Evolutionary conservation across 2,888 invertebrate species (phyloP).

Genomic region (Punctoribates punctum): DNA sequence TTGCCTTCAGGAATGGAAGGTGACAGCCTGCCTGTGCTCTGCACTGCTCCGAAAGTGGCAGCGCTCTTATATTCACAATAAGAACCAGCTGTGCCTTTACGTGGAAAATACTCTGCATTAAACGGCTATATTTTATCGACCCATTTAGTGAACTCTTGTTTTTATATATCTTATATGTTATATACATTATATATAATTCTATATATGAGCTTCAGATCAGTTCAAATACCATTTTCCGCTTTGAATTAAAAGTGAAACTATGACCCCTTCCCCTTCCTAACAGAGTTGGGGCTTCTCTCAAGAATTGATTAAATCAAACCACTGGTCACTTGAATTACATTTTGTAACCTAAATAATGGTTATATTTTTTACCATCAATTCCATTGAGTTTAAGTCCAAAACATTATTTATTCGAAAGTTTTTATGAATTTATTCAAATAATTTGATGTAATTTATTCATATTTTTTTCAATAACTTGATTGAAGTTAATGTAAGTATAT

Average conservation of each 20-base stretch:
- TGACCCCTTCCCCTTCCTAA: not conserved
- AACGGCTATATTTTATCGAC: constrained; percentile 35
- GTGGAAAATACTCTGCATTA: constrained; percentile 13
- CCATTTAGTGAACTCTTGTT: constrained; percentile 35
- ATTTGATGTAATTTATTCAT: no score
- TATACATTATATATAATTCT: constrained; percentile 8
- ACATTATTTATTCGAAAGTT: no score
- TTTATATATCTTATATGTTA: not conserved
- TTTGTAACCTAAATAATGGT: no score
- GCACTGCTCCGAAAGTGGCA: constrained; percentile 1
- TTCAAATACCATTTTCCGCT: constrained; percentile 17
- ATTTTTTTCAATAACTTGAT: no score
- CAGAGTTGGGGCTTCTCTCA: not conserved
- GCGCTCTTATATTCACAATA: constrained; percentile 23
- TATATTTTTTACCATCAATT: no score
- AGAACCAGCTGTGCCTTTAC: constrained; percentile 35
- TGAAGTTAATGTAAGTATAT: no score
- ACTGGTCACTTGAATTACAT: not conserved
- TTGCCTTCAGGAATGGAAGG: constrained; percentile 15
- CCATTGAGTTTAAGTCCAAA: no score
- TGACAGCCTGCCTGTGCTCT: not conserved
- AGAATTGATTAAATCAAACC: not conserved
- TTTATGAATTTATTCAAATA: no score
- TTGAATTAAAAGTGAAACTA: constrained; percentile 1
- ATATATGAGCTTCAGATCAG: constrained; percentile 16